phyloP scores from a whole-genome alignment of 64 coral and sea anemone genomes.

The Actinia tenebrosa region DNA sequence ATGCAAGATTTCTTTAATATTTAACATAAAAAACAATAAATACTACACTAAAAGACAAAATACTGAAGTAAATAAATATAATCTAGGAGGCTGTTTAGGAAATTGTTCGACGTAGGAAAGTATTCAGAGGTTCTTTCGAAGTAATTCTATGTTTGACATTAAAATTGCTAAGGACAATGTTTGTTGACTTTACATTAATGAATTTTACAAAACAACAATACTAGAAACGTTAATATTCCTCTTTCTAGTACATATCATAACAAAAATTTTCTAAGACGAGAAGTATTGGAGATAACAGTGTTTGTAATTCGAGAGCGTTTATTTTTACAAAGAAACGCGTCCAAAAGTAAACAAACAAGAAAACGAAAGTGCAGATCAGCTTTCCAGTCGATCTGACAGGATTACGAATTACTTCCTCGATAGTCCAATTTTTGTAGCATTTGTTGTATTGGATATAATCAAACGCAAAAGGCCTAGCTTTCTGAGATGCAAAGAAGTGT shows the following conservation, averaged over 20 bases:
- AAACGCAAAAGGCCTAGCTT: neutral
- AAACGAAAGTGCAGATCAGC: slow-evolving; percentile 16
- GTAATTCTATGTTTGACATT: neutral
- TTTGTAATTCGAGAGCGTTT: neutral
- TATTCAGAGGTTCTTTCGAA: neutral
- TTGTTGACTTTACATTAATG: slow-evolving; percentile 1
- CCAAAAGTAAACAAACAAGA: slow-evolving; percentile 8
- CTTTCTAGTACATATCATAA: neutral
- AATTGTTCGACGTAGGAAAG: neutral
- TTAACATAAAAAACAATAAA: neutral
- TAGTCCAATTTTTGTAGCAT: neutral
- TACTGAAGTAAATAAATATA: neutral
- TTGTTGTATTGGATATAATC: neutral
- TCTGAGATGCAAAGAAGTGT: neutral
- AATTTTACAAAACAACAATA: neutral
- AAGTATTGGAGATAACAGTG: neutral
- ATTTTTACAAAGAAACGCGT: neutral
- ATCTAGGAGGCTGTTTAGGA: neutral
- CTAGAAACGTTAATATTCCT: neutral
- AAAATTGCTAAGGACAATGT: neutral
- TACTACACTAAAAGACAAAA: neutral
- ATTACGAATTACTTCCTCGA: neutral
- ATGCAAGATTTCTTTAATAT: neutral
- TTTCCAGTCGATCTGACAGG: neutral
- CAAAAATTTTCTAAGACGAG: neutral